phyloP scores from a whole-genome alignment of 2,797 vertebrate species.

The Cyprinella venusta region DNA sequence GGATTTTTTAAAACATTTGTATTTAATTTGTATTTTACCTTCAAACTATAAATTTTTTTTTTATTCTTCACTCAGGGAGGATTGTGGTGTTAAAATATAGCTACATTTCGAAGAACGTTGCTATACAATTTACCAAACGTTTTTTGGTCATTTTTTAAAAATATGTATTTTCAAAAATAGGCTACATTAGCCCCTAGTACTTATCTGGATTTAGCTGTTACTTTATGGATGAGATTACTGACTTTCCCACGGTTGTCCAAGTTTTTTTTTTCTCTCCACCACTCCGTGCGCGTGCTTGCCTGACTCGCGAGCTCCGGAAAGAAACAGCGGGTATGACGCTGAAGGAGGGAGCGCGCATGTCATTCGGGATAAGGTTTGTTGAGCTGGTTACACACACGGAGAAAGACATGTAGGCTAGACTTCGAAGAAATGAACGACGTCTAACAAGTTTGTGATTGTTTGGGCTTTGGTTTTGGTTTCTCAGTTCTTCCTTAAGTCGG shows the following conservation, averaged over 20 bases:
- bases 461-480: not conserved
- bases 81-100: no score
- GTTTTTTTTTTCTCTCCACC: not conserved
- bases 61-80: no score
- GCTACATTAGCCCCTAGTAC: not conserved
- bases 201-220: conserved; percentile 24
- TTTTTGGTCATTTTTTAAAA: not conserved
- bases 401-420: conserved; percentile 25
- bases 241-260: conserved; percentile 46
- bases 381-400: conserved; percentile 27
- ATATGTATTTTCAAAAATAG: not conserved
- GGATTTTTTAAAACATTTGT: not conserved
- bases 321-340: conserved; percentile 34
- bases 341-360: conserved; percentile 53
- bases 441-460: conserved; percentile 49
- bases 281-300: conserved; percentile 31
- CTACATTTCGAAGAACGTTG: not conserved
- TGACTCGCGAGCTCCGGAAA: conserved; percentile 51
- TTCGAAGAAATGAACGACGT: conserved; percentile 34
- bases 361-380: conserved; percentile 47
- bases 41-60: not conserved
- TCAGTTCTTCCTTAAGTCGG: not conserved
- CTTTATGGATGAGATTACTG: conserved; percentile 20
- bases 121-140: not conserved
- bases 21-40: not conserved